Base-by-base conservation (phyloP, 2,113 vertebrate genomes). In the Microcebus griseorufus region DNA sequence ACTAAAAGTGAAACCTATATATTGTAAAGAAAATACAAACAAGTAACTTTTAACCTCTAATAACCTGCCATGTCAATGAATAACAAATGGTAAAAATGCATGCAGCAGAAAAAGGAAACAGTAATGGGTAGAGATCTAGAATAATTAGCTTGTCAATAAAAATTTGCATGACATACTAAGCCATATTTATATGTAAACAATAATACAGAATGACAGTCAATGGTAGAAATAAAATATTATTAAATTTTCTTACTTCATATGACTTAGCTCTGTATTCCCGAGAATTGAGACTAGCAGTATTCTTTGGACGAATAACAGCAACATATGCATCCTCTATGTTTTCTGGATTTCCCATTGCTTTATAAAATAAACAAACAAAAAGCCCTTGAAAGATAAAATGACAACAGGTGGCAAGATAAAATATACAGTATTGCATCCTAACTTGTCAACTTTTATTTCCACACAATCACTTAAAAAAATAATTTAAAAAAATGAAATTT, bases 231-330 rank as follows among this genome's bases (percentile, higher is more conserved):
- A 45, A 93, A 96, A 94, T 80, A 37, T 69, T 22, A 95, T 89
- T 69, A 96, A 89, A 79, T 80, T 42, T 85, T 98, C 97, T 99
- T 98, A 99, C 99, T 99, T 99, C 99, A 67, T 99, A 99, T 37
- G 99, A 99, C 98, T 99, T 99, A 90, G 99, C 99, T 98, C 99
- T 99, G 98, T 99, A 99, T 96, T 99, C 99, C 98, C 99, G 99
- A 39, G 99, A 99, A 98, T 99, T 99, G 92, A 99, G 99, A 98
- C 99, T 99, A 98, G 99, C 99, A 92, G 99, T 98, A 97, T 99
- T 99, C 99, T 99, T 99, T 87, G 99, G 99, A 97, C 99, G 99
- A 97, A 99, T 99, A 96, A 99, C 99, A 93, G 99, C 99, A 95
- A 99, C 99, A 80, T 99, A 99, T 0, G 98, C 99, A 95, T 99